Evolutionary conservation across 2,113 vertebrate genomes (phyloP), one percentile per base, ranked within the genome.

Genomic region (Aleadryas rufinucha): DNA sequence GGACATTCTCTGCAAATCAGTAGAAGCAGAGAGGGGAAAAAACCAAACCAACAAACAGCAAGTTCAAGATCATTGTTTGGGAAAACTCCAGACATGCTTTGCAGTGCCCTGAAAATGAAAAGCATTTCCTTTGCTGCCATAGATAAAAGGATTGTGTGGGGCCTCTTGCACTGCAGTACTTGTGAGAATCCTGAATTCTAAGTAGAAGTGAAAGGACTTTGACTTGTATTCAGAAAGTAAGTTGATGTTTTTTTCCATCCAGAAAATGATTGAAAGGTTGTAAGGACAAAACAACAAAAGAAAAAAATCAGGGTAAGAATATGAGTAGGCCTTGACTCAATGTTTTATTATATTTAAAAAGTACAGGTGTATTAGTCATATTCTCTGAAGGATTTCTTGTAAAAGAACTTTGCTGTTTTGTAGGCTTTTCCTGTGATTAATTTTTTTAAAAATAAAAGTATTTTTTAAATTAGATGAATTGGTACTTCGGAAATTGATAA

Each of bases 371-470:
- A 66, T 98, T 98, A 98, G 95, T 98, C 98, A 98, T 96, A 82
- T 42, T 96, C 86, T 95, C 93, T 95, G 96, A 96, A 90, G 90
- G 88, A 96, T 97, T 98, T 98, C 97, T 98, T 96, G 97, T 97
- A 96, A 98, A 94, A 53, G 45, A 53, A 41, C 90, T 92, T 95
- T 87, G 60, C 75, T 95, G 89, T 89, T 89, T 93, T 87, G 80
- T 90, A 93, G 96, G 60, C 59, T 87, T 82, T 90, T 53, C 72
- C 89, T 87, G 80, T 90, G 63, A 79, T 91, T 57, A 69, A 13
- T 69, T 42, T 79, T 41, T 16, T 3, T 4, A 11, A 11, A 11
- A 70, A 71, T 52, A 63, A 30, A 90, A 88, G 10, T 71, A 9
- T 59, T 81, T 87, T 84, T 68, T 42, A 12, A 63, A 81, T 74